These are phyloP conservation scores for Prolemur simus DNA, from an alignment of 2,113 vertebrate genomes.

Conservation along the genomic window DNA sequence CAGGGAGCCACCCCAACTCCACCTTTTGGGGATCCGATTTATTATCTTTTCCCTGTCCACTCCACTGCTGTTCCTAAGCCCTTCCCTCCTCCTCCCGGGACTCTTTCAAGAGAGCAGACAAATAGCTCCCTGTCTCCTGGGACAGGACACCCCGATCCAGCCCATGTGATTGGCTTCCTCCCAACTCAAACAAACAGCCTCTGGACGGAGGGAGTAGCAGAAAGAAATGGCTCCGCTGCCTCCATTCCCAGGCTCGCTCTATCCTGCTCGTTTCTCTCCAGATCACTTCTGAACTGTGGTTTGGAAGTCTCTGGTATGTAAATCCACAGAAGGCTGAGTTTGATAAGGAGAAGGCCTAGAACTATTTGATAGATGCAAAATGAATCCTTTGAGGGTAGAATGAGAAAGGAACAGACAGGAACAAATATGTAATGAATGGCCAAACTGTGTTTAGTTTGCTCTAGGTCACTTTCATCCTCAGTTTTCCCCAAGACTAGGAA, in stretches of 20 bases:
- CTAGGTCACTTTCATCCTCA: background rate
- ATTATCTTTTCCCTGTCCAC: background rate
- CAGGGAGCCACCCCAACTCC: too few species aligned
- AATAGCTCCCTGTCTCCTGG: constrained; percentile 41
- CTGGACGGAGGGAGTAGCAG: background rate
- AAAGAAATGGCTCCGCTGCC: background rate
- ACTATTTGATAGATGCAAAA: background rate
- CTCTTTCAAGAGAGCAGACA: constrained; percentile 45
- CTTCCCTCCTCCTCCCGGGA: constrained; percentile 20
- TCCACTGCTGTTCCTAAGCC: constrained; percentile 20
- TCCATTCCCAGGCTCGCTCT: background rate
- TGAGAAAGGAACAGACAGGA: background rate
- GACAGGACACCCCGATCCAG: constrained; percentile 56
- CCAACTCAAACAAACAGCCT: constrained; percentile 65
- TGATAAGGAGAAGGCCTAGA: background rate
- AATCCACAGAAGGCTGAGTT: background rate
- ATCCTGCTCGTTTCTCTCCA: background rate
- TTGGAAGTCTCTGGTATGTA: background rate
- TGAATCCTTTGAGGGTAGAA: background rate
- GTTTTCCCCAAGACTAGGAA: background rate
- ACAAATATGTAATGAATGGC: background rate
- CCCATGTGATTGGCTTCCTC: constrained; percentile 58
- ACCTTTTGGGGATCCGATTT: background rate
- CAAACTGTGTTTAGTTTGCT: background rate
- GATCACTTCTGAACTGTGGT: background rate